Evolutionary conservation across 2,888 invertebrate species (phyloP).

Genomic region (Timema podura): DNA sequence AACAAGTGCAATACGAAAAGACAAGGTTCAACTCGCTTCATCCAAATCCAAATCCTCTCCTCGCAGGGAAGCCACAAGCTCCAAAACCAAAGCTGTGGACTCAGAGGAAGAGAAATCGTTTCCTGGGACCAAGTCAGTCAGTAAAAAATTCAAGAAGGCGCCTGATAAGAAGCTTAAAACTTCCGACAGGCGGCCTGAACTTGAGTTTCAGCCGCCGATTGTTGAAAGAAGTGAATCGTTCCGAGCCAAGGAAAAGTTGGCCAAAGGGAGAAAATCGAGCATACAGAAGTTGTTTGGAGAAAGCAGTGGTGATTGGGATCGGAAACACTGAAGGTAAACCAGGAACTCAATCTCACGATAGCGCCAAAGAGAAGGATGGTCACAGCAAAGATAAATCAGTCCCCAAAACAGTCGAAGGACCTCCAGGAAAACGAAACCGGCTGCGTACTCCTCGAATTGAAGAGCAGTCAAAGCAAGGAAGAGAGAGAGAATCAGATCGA

Average conservation of each 20-base stretch:
- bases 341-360: conserved; percentile 42
- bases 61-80: conserved; percentile 38
- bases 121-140: conserved; percentile 37
- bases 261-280: conserved; percentile 29
- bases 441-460: conserved; percentile 30
- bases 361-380: too few relatives aligned
- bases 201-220: conserved; percentile 66
- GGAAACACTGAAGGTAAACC: conserved; percentile 61
- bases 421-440: conserved; percentile 20
- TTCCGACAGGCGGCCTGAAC: conserved; percentile 74
- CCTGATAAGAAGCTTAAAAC: conserved; percentile 79
- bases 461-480: conserved; percentile 45
- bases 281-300: conserved; percentile 29
- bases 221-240: conserved; percentile 71
- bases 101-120: conserved; percentile 19
- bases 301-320: conserved; percentile 56
- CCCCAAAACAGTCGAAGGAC: too few relatives aligned
- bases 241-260: conserved; percentile 43
- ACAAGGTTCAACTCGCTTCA: conserved; percentile 23
- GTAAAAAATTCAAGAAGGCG: conserved; percentile 59
- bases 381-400: conserved; percentile 19
- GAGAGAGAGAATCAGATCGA: conserved; percentile 43
- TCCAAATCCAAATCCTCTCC: conserved; percentile 21
- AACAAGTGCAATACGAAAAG: background rate
- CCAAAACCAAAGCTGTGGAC: conserved; percentile 37